Conservation (phyloP, 1,140 invertebrate genomes). For the Diabrotica undecimpunctata region DNA sequence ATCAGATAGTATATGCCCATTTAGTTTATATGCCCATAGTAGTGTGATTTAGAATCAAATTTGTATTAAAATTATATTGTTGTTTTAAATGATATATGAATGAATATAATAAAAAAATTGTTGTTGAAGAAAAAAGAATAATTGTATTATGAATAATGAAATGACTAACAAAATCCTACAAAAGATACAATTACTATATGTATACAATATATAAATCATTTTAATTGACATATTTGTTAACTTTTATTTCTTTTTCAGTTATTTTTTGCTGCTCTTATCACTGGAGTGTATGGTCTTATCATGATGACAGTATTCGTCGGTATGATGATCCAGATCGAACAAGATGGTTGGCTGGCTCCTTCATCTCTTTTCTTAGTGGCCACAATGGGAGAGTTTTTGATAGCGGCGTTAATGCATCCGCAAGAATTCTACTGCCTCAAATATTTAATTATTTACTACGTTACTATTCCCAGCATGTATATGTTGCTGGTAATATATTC, state of each 20-base stretch:
- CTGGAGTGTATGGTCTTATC: slow-evolving; percentile 76
- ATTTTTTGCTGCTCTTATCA: slow-evolving; percentile 70
- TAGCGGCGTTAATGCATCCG: slow-evolving; percentile 78
- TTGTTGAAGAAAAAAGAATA: too few relatives aligned
- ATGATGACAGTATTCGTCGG: slow-evolving; percentile 93
- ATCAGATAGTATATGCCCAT: too few relatives aligned
- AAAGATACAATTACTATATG: too few relatives aligned
- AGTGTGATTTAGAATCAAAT: too few relatives aligned
- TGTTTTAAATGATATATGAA: too few relatives aligned
- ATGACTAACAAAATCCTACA: too few relatives aligned
- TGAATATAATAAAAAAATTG: too few relatives aligned
- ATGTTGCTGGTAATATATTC: slow-evolving; percentile 88
- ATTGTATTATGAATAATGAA: too few relatives aligned
- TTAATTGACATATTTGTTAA: neutral
- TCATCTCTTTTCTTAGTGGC: slow-evolving; percentile 73
- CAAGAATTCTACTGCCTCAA: slow-evolving; percentile 76
- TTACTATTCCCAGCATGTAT: slow-evolving; percentile 92
- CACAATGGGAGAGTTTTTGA: slow-evolving; percentile 59
- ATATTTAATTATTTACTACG: slow-evolving; percentile 80
- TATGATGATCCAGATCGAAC: slow-evolving; percentile 73
- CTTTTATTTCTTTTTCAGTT: slow-evolving; percentile 51
- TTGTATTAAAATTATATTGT: too few relatives aligned
- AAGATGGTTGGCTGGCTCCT: slow-evolving; percentile 76
- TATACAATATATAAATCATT: too few relatives aligned
- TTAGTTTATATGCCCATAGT: too few relatives aligned